Evolutionary conservation across 2,797 vertebrate species (phyloP), one percentile per base, ranked within the genome.

Genomic region (Tauraco hartlaubi): DNA sequence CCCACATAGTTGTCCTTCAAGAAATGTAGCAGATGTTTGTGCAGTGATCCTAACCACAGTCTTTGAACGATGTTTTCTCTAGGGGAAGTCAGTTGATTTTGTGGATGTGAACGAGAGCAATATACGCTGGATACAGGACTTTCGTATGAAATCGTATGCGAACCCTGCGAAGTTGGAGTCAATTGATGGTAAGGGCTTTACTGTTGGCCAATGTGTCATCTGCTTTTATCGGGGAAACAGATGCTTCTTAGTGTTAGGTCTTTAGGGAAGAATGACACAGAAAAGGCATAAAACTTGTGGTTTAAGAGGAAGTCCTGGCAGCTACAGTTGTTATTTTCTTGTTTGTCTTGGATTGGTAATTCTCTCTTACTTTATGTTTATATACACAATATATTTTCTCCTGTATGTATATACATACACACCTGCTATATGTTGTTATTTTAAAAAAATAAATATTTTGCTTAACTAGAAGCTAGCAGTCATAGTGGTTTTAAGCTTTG

Each of bases 61-160:
- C 44, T 84, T 49, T 69, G 29, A 79, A 35, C 66, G 1, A 0
- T 80, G 33, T 51, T 85, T 56, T 29, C 81, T 59, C 7, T 92
- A 99, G 99, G 99, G 99, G 12, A 99, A 99, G 89, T 63, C 99
- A 4, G 98, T 99, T 61, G 99, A 99, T 88, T 99, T 99, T 80
- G 97, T 98, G 48, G 99, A 98, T 11, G 98, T 99, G 35, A 99
- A 98, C 1, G 99, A 99, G 73, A 98, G 96, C 97, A 99, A 98
- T 9, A 51, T 97, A 3, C 98, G 99, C 93, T 99, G 99, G 99
- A 98, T 99, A 93, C 99, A 99, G 96, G 99, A 99, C 96, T 99
- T 99, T 88, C 98, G 98, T 10, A 97, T 99, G 76, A 99, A 99
- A 95, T 98, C 99, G 1, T 99, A 99, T 0, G 98, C 99, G 33